Base-by-base conservation (phyloP, 2,797 vertebrate genomes). In the Esox masquinongy region DNA sequence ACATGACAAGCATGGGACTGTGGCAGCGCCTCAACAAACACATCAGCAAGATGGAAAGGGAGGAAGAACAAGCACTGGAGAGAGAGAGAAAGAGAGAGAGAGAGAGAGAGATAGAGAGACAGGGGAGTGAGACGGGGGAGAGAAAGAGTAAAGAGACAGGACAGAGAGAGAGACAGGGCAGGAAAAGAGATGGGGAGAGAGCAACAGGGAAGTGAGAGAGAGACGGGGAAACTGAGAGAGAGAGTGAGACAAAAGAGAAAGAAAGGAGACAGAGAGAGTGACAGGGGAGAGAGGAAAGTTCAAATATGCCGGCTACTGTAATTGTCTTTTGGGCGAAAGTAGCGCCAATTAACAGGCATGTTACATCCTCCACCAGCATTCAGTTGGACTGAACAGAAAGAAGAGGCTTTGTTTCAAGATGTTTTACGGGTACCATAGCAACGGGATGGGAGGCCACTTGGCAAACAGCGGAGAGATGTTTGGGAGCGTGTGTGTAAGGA, bases 331-430 rank as follows among this genome's bases (percentile, higher is more conserved):
- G 85, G 87, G 63, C 64, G 70, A 50, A 85, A 83, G 29, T 73
- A 79, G 83, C 76, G 82, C 75, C 88, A 90, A 93, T 93, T 93
- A 94, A 89, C 87, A 90, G 89, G 83, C 82, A 83, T 86, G 90
- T 92, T 92, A 91, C 89, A 88, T 85, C 82, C 63, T 87, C 90
- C 87, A 90, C 86, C 74, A 81, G 80, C 77, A 90, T 86, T 81
- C 91, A 92, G 92, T 91, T 91, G 92, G 88, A 80, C 87, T 74
- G 87, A 85, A 49, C 12, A 36, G 51, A 76, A 26, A 19, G 49
- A 53, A 61, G 50, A 80, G 73, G 61, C 77, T 84, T 86, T 83
- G 86, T 89, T 87, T 89, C 80, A 86, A 87, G 83, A 85, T 84
- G 29, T 31, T 80, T 53, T 31, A 29, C 50, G 26, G 15, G 70